Base-by-base conservation (phyloP, 2,888 invertebrate genomes). In the Agrochola macilenta region DNA sequence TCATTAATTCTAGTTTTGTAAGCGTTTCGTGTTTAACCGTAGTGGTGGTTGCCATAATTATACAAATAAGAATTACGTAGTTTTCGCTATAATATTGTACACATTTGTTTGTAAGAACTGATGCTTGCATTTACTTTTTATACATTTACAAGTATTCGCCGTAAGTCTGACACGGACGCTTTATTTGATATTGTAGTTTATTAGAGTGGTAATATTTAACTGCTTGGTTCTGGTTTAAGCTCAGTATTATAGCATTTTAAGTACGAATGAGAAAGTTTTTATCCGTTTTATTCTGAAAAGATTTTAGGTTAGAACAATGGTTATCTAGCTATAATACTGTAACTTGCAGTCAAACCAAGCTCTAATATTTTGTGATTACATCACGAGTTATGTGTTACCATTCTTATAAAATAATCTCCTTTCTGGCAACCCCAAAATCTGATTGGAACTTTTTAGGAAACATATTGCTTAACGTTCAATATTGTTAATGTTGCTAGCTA, bases 401-500 rank as follows among this genome's bases (percentile, higher is more conserved):
- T 78, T 74, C 79, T 76, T 74, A 66, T 71, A 77, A 81, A 81
- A 83, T 76, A 81, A 85, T 81, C 78, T 77, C 71, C 70, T 86
- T 88, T 88, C 90, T 93, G 95, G 94, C 94, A 95, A 91, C 94
- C 93, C 92, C 89, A 88, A 89, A 88, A 90, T 88, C 87, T 86
- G 85, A 90, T 88, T 88, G 82, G 83, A 89, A 88, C 35, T 89
- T 91, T 91, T 94, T 95, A 94, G 92, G 92, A 93, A 91, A 91
- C 93, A 89, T 95, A 94, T 96, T 96, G 95, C 95, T 95, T 95
- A 95, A 89, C 93, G 95, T 95, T 95, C 93, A 89, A 93, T 91
- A 94, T 94, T 95, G 95, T 96, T 95, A 93, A 95, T 94, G 94
- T 95, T 95, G 93, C 93, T 96, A 95, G 94, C 89, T 93, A 89